Evolutionary conservation across 2,113 vertebrate genomes (phyloP).

Genomic region (Oryzias curvinotus): DNA sequence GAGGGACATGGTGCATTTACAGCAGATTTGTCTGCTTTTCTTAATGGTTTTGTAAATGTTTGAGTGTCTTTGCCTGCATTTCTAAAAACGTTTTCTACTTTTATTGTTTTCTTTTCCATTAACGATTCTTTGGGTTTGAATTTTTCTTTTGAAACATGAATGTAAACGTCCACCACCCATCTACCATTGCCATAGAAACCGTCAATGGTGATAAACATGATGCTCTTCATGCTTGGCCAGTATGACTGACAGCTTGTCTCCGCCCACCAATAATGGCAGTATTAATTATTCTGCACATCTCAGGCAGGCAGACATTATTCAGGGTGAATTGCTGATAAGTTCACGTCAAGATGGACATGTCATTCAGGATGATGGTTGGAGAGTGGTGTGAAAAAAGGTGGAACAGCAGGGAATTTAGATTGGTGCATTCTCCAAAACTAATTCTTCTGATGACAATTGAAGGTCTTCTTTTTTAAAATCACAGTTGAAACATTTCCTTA

Average conservation of each 20-base stretch:
- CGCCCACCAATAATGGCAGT: slow-evolving; percentile 70
- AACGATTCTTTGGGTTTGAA: slow-evolving; percentile 1
- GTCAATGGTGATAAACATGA: slow-evolving; percentile 59
- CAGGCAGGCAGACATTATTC: slow-evolving; percentile 54
- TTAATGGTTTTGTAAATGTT: slow-evolving; percentile 18
- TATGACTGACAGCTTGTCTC: slow-evolving; percentile 68
- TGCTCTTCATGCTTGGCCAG: slow-evolving; percentile 55
- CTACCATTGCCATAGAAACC: slow-evolving; percentile 65
- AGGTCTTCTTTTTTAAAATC: slow-evolving; percentile 2
- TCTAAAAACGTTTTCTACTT: slow-evolving; percentile 1
- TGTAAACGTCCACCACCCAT: slow-evolving; percentile 30
- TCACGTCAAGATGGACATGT: slow-evolving; percentile 28
- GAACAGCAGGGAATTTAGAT: neutral
- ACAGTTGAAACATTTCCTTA: slow-evolving; percentile 38
- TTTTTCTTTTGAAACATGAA: slow-evolving; percentile 34
- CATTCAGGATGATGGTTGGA: neutral
- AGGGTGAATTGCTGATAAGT: slow-evolving; percentile 66
- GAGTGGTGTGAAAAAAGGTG: slow-evolving; percentile 12
- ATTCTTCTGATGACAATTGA: slow-evolving; percentile 1
- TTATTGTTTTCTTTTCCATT: slow-evolving; percentile 5
- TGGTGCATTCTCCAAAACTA: slow-evolving; percentile 5
- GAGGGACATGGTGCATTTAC: slow-evolving; percentile 21
- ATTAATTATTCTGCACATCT: slow-evolving; percentile 72
- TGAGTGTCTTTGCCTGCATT: slow-evolving; percentile 23
- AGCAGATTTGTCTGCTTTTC: slow-evolving; percentile 40